phyloP scores from a whole-genome alignment of 2,797 vertebrate genomes.

The Emys orbicularis region DNA sequence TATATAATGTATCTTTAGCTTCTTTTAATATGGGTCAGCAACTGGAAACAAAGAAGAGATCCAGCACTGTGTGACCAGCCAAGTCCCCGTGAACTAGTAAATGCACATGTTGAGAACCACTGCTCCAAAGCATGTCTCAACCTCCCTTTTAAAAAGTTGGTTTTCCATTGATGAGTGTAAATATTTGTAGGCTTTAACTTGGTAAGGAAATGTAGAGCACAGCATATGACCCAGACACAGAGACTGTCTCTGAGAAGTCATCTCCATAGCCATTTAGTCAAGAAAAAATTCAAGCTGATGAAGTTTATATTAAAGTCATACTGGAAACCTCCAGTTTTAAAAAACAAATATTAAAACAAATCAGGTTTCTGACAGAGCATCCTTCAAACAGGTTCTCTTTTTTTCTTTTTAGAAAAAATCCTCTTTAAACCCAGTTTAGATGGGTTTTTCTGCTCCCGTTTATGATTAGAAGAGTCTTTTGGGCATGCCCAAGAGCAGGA shows the following conservation, averaged over 20 bases:
- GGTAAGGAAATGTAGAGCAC: not conserved
- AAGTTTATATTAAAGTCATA: not conserved
- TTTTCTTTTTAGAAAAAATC: not conserved
- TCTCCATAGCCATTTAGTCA: not conserved
- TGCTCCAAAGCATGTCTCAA: not conserved
- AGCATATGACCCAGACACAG: not conserved
- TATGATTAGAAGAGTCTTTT: constrained; percentile 11
- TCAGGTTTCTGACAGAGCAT: not conserved
- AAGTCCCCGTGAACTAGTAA: not conserved
- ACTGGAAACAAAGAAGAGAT: not conserved
- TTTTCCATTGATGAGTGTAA: not conserved
- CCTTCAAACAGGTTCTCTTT: not conserved
- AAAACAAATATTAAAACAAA: not conserved
- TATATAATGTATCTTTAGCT: constrained; percentile 1
- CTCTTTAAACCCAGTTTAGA: constrained; percentile 6
- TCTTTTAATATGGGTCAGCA: fast-evolving
- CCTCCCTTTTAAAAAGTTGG: not conserved
- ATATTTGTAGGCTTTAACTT: not conserved
- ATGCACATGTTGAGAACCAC: not conserved
- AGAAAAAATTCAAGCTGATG: not conserved
- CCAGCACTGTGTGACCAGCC: not conserved
- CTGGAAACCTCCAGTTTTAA: not conserved
- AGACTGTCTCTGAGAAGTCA: not conserved
- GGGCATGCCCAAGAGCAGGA: not conserved
- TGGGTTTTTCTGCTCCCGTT: constrained; percentile 33